phyloP scores from a whole-genome alignment of 2,797 vertebrate species.

The Babyrousa celebensis region DNA sequence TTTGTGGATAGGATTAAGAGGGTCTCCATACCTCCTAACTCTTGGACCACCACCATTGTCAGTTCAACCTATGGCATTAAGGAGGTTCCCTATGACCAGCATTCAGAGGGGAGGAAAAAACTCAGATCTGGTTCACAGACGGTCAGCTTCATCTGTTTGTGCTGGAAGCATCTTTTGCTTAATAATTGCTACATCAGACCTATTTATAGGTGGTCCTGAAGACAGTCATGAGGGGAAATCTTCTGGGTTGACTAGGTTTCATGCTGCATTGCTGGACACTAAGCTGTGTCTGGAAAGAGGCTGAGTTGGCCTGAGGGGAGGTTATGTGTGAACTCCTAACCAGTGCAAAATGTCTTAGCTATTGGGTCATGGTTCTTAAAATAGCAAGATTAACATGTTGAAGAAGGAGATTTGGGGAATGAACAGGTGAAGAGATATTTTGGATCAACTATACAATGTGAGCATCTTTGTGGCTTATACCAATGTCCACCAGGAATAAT shows the following conservation, averaged over 20 bases:
- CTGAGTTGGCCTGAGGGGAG: background rate
- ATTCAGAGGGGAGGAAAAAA: fast-evolving
- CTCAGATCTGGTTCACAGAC: background rate
- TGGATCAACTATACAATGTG: background rate
- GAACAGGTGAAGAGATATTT: background rate
- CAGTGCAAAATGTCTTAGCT: background rate
- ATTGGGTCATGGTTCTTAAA: background rate
- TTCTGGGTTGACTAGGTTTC: background rate
- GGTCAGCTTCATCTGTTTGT: background rate
- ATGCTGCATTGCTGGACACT: no score
- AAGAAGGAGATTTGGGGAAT: background rate
- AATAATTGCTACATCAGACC: background rate
- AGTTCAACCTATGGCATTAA: background rate
- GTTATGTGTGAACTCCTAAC: background rate
- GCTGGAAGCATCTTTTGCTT: background rate
- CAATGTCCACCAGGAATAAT: background rate
- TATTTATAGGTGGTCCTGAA: background rate
- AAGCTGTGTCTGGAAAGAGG: background rate
- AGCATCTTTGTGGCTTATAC: background rate
- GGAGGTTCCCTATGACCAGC: background rate
- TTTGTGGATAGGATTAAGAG: background rate
- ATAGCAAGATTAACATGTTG: background rate
- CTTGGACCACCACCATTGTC: background rate
- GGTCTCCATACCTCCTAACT: fast-evolving
- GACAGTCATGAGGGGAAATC: background rate